Evolutionary conservation across 2,797 vertebrate species (phyloP).

Genomic region (Hyperoplus lanceolatus): DNA sequence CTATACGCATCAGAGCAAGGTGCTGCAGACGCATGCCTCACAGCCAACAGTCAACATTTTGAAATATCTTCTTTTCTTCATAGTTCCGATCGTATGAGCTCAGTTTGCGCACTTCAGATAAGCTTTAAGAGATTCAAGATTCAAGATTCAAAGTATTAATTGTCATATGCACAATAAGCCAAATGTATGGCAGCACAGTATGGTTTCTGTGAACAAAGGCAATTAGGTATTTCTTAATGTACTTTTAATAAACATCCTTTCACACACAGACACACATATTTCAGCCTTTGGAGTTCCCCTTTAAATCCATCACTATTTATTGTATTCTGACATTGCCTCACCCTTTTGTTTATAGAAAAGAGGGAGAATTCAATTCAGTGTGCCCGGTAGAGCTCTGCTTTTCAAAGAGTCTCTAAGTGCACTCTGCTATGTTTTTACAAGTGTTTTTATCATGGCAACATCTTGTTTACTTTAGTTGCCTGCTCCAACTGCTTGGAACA

Average conservation of each 20-base stretch:
- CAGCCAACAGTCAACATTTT: constrained; percentile 46
- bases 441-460: constrained; percentile 99
- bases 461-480: constrained; percentile 99
- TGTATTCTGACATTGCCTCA: constrained; percentile 82
- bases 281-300: constrained; percentile 70
- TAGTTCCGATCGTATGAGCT: not conserved
- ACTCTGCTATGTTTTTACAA: constrained; percentile 98
- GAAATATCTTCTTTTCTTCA: constrained; percentile 25
- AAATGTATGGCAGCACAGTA: not conserved
- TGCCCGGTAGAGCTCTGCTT: constrained; percentile 75
- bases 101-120: constrained; percentile 1
- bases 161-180: too few species aligned
- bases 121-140: not conserved
- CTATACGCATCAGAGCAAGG: constrained; percentile 56
- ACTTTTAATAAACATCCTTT: constrained; percentile 54
- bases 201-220: constrained; percentile 22
- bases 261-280: constrained; percentile 58
- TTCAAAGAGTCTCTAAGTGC: constrained; percentile 90
- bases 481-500: constrained; percentile 99
- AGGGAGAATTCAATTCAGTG: constrained; percentile 82
- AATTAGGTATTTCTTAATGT: constrained; percentile 24
- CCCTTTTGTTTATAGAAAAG: constrained; percentile 86
- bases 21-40: constrained; percentile 33
- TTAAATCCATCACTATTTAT: constrained; percentile 83
- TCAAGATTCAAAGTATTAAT: too few species aligned